Evolutionary conservation across 2,888 invertebrate genomes (phyloP).

Genomic region (Pardosa pseudoannulata): DNA sequence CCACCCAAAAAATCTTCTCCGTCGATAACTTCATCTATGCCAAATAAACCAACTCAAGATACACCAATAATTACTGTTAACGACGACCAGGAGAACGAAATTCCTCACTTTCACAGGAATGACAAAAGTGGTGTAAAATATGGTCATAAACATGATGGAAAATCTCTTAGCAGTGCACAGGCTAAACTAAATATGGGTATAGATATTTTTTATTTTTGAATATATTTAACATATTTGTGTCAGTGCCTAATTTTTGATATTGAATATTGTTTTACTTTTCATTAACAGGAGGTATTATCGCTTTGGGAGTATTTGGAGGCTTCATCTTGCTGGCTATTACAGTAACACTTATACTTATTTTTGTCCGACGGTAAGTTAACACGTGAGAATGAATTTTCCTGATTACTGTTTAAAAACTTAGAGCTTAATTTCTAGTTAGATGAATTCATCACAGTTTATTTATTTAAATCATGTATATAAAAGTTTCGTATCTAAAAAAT

Average conservation of each 20-base stretch:
- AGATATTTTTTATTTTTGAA: constrained; percentile 25
- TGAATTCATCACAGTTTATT: no score
- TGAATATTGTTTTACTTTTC: background rate
- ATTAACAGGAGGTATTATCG: constrained; percentile 86
- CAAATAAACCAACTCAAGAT: constrained; percentile 44
- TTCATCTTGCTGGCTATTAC: constrained; percentile 92
- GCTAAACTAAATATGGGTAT: constrained; percentile 86
- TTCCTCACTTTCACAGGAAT: constrained; percentile 37
- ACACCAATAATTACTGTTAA: constrained; percentile 44
- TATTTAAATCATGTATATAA: no score
- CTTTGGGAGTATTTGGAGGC: constrained; percentile 92
- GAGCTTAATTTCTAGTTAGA: background rate
- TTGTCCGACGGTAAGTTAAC: constrained; percentile 87
- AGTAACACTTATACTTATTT: constrained; percentile 90
- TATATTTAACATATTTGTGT: background rate
- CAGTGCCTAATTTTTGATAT: background rate
- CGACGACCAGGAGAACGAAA: constrained; percentile 35
- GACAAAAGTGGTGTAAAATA: constrained; percentile 57
- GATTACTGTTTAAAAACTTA: background rate
- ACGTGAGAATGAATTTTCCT: background rate
- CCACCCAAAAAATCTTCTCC: constrained; percentile 19
- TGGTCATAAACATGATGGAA: constrained; percentile 63
- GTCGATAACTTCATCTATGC: constrained; percentile 4
- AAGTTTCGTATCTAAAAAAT: no score
- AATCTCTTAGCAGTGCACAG: constrained; percentile 75